Evolutionary conservation across 2,113 vertebrate species (phyloP).

Genomic region (Oryzias celebensis): DNA sequence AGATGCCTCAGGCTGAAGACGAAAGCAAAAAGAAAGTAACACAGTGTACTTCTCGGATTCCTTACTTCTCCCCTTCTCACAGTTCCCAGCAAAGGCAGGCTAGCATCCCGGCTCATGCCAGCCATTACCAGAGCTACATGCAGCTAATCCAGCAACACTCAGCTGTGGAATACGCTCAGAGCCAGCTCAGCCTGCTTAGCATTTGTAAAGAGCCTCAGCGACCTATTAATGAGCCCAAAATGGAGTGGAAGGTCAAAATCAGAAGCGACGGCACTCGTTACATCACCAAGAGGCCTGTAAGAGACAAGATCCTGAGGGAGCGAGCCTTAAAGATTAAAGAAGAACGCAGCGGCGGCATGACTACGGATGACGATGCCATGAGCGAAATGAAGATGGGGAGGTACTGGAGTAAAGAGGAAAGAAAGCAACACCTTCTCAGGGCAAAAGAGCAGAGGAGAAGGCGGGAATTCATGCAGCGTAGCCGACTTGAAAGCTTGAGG

Average conservation of each 20-base stretch:
- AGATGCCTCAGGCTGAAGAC: constrained; percentile 68
- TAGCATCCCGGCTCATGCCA: constrained; percentile 88
- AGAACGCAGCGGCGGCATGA: constrained; percentile 92
- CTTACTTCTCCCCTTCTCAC: constrained; percentile 89
- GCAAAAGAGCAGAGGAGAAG: constrained; percentile 92
- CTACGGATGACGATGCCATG: constrained; percentile 92
- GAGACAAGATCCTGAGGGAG: constrained; percentile 92
- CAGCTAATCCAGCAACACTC: constrained; percentile 94
- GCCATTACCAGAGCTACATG: constrained; percentile 97
- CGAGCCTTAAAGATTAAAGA: constrained; percentile 97
- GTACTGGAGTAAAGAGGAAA: constrained; percentile 97
- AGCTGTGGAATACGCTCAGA: constrained; percentile 92
- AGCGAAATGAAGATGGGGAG: constrained; percentile 98
- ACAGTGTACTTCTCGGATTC: constrained; percentile 64
- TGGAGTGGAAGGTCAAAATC: constrained; percentile 98
- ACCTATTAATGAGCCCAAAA: constrained; percentile 82
- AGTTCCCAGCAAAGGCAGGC: constrained; percentile 83
- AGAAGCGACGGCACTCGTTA: constrained; percentile 93
- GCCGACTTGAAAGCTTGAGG: constrained; percentile 89
- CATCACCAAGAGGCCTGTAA: constrained; percentile 93
- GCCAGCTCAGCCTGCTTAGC: constrained; percentile 90
- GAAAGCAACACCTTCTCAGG: constrained; percentile 91
- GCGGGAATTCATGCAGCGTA: constrained; percentile 95
- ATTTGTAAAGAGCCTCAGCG: constrained; percentile 84
- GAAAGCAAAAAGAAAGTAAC: constrained; percentile 69